These are phyloP conservation scores for Neosalanx taihuensis DNA, from an alignment of 2,797 vertebrate species.

Conservation along the genomic window DNA sequence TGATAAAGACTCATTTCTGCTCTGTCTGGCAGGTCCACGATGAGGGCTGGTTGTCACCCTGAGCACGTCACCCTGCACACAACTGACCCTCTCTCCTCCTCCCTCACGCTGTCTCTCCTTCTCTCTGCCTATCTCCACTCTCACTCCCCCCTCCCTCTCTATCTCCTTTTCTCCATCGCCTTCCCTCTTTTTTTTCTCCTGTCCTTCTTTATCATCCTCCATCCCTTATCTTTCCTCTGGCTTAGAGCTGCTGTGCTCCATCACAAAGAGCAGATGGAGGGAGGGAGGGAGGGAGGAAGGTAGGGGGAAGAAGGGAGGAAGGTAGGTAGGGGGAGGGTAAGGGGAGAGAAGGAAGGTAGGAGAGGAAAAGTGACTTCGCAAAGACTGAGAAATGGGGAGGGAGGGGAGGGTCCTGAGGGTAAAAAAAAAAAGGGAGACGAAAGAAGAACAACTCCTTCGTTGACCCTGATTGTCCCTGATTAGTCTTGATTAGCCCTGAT, in stretches of 20 bases:
- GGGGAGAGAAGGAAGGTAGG: not conserved
- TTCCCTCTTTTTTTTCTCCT: not conserved
- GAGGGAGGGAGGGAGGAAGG: not conserved
- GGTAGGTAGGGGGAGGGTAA: not conserved
- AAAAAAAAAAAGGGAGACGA: not conserved
- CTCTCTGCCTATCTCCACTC: not conserved
- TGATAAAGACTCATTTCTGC: not conserved
- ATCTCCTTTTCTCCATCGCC: too few species aligned
- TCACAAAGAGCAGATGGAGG: not conserved
- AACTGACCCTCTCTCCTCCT: slow-evolving; percentile 1
- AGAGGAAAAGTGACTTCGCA: not conserved
- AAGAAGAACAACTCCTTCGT: not conserved
- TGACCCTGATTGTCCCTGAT: slow-evolving; percentile 4
- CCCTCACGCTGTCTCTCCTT: not conserved
- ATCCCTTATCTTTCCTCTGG: not conserved
- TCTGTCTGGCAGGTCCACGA: not conserved
- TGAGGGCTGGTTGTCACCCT: not conserved
- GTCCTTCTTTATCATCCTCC: not conserved
- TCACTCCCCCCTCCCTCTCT: not conserved
- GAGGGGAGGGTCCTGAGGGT: not conserved
- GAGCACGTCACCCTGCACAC: not conserved
- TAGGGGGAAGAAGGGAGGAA: not conserved
- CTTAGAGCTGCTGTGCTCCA: not conserved
- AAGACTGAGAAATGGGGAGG: not conserved
- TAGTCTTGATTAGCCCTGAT: not conserved